phyloP scores from a whole-genome alignment of 2,888 invertebrate species.

The Agonopterix alstromeriana region DNA sequence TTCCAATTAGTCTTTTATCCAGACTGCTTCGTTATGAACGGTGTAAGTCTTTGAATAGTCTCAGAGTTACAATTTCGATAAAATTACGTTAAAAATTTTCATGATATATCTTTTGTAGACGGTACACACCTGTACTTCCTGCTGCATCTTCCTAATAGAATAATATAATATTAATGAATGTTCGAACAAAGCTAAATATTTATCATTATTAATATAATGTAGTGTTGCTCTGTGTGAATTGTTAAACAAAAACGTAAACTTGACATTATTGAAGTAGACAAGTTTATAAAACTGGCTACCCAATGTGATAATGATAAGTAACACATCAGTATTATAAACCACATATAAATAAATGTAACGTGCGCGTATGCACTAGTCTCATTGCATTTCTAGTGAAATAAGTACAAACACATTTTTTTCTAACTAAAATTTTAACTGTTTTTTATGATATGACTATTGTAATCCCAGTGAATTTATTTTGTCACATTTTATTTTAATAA shows the following conservation, averaged over 20 bases:
- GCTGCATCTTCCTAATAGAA: no score
- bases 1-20: no score
- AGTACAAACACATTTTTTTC: constrained; percentile 14
- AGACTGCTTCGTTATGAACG: no score
- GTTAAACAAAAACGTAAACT: background rate
- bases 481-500: constrained; percentile 6
- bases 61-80: no score
- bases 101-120: no score
- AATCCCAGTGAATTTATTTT: constrained; percentile 3
- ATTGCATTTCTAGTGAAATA: constrained; percentile 26
- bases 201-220: background rate
- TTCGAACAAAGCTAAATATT: background rate
- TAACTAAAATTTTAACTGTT: constrained; percentile 1
- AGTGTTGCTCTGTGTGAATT: no score
- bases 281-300: constrained; percentile 1
- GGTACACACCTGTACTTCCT: no score
- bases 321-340: constrained; percentile 55
- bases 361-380: constrained; percentile 29
- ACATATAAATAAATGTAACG: constrained; percentile 24
- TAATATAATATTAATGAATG: background rate
- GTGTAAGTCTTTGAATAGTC: no score
- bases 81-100: no score
- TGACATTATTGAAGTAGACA: background rate
- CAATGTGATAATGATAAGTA: constrained; percentile 25
- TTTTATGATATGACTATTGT: constrained; percentile 1